Evolutionary conservation across 2,888 invertebrate species (phyloP).

Genomic region (Bombyx huttoni): DNA sequence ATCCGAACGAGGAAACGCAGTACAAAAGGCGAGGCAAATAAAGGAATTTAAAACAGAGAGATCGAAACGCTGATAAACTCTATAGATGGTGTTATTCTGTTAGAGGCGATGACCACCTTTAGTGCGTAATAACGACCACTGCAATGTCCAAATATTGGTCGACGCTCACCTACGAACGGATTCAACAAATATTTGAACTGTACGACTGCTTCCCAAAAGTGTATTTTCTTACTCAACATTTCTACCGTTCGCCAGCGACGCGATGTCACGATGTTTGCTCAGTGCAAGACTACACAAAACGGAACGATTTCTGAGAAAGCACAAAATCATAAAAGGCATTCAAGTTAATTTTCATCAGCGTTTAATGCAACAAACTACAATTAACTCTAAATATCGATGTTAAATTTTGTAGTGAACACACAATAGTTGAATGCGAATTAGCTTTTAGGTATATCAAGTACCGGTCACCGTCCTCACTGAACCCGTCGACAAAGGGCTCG

Average conservation of each 20-base stretch:
- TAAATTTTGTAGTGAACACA: too few relatives aligned
- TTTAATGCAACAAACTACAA: conserved; percentile 6
- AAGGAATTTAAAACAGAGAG: not conserved
- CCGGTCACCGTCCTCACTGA: too few relatives aligned
- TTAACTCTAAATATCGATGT: not conserved
- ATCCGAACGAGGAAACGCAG: conserved; percentile 26
- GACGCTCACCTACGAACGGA: conserved; percentile 57
- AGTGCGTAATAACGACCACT: conserved; percentile 52
- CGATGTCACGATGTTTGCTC: conserved; percentile 49
- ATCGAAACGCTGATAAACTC: not conserved
- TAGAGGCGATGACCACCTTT: conserved; percentile 23
- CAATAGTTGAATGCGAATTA: too few relatives aligned
- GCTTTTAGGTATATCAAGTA: too few relatives aligned
- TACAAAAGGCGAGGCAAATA: conserved; percentile 5
- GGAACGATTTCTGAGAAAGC: conserved; percentile 16
- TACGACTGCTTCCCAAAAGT: conserved; percentile 58
- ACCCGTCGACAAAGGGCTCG: too few relatives aligned
- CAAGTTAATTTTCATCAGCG: not conserved
- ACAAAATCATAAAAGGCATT: not conserved
- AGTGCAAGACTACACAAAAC: conserved; percentile 26
- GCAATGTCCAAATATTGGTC: conserved; percentile 53
- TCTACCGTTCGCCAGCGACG: conserved; percentile 52
- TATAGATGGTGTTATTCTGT: conserved; percentile 6
- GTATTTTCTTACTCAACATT: conserved; percentile 61
- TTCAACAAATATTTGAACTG: conserved; percentile 63